Conservation (phyloP, 2,797 vertebrate genomes). For the Acridotheres tristis region DNA sequence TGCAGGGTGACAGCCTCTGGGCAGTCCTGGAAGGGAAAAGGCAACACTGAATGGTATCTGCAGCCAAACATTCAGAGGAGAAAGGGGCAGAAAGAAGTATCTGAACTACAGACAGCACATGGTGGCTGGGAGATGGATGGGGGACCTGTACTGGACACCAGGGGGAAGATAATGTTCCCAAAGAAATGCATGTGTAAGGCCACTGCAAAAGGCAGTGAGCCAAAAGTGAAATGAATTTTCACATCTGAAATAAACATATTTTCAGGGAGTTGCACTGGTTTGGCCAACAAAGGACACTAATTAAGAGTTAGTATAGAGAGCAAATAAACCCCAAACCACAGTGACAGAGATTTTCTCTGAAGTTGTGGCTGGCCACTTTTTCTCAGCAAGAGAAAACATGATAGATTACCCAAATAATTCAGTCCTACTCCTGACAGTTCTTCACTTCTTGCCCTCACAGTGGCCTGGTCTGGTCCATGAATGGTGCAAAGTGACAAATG, state of each 20-base stretch:
- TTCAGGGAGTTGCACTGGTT: not conserved
- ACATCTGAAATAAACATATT: not conserved
- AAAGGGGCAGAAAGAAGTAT: not conserved
- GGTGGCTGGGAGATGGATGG: too few relatives aligned
- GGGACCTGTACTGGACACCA: not conserved
- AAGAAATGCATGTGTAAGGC: not conserved
- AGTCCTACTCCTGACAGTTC: not conserved
- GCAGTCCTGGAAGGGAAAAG: not conserved
- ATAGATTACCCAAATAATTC: not conserved
- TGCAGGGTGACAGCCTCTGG: not conserved
- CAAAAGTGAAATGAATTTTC: not conserved
- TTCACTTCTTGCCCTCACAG: not conserved
- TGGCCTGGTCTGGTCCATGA: not conserved
- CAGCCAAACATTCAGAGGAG: not conserved
- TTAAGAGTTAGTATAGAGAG: not conserved
- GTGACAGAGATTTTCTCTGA: not conserved
- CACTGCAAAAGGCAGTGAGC: not conserved
- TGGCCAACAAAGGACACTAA: not conserved
- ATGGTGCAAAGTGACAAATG: not conserved
- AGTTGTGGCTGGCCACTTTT: not conserved
- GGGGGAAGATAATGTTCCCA: not conserved
- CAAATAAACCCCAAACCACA: fast-evolving
- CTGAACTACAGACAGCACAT: not conserved
- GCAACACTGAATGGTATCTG: not conserved
- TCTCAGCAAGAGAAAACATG: not conserved